Conservation (phyloP, 2,797 vertebrate species). For the Avahi laniger region DNA sequence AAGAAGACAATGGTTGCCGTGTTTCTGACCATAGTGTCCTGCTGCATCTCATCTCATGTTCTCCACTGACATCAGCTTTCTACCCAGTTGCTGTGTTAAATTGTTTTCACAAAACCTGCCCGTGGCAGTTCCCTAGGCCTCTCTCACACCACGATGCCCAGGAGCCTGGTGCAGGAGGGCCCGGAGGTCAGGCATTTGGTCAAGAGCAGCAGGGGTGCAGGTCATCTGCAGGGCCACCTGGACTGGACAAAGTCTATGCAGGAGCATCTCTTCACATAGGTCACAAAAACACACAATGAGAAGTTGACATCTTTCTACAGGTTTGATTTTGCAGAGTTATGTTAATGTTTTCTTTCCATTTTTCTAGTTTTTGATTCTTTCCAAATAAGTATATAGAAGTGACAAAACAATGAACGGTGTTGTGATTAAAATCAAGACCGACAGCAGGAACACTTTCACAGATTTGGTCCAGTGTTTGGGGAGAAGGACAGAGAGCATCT, state of each 20-base stretch:
- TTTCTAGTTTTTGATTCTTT: conserved; percentile 56
- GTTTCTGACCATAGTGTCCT: conserved; percentile 69
- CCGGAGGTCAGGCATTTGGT: conserved; percentile 97
- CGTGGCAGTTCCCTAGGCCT: not conserved
- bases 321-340: conserved; percentile 84
- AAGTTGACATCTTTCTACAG: conserved; percentile 85
- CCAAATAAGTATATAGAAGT: conserved; percentile 80
- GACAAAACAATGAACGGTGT: conserved; percentile 76
- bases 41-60: not conserved
- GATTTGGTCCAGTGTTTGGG: conserved; percentile 55
- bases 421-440: conserved; percentile 67
- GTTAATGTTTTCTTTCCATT: conserved; percentile 67
- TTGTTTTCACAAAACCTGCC: not conserved
- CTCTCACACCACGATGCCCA: conserved; percentile 50
- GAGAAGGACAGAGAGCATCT: conserved; percentile 41
- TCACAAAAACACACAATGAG: conserved; percentile 89
- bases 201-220: conserved; percentile 90
- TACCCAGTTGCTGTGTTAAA: conserved; percentile 10
- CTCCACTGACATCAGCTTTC: conserved; percentile 70
- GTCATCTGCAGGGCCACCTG: conserved; percentile 86
- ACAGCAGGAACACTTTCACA: conserved; percentile 57
- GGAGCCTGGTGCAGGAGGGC: conserved; percentile 87
- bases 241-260: conserved; percentile 83
- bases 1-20: conserved; percentile 54
- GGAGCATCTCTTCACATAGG: conserved; percentile 77